Evolutionary conservation across 1,140 invertebrate genomes (phyloP).

Genomic region (Proales similis): DNA sequence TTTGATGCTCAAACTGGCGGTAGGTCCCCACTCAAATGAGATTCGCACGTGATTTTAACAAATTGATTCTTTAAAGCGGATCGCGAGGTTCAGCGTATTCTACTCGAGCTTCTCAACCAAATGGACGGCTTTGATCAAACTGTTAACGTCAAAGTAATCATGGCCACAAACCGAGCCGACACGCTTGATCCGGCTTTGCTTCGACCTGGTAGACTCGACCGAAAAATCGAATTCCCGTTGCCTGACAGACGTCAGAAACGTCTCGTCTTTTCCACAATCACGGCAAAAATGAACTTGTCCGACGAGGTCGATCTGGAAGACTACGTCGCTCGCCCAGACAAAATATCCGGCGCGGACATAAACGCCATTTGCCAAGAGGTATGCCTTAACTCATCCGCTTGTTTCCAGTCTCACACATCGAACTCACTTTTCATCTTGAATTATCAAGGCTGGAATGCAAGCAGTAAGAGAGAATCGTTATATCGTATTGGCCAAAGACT

Average conservation of each 20-base stretch:
- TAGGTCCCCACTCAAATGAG: constrained; percentile 42
- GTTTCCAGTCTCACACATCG: neutral
- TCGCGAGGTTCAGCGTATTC: constrained; percentile 94
- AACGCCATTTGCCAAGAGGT: constrained; percentile 99
- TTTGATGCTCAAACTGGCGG: constrained; percentile 96
- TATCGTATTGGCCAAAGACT: constrained; percentile 95
- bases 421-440: neutral
- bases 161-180: constrained; percentile 98
- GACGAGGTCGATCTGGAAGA: constrained; percentile 99
- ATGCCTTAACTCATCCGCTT: constrained; percentile 44
- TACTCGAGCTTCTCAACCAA: constrained; percentile 93
- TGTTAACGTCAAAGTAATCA: constrained; percentile 98
- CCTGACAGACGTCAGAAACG: constrained; percentile 96
- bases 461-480: constrained; percentile 97
- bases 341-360: constrained; percentile 96
- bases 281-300: constrained; percentile 96
- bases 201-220: constrained; percentile 88
- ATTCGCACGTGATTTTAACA: constrained; percentile 40
- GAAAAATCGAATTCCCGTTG: constrained; percentile 97
- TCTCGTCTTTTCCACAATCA: constrained; percentile 94
- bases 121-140: constrained; percentile 99
- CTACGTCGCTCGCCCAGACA: constrained; percentile 93
- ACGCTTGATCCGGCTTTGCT: constrained; percentile 94
- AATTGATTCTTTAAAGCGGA: too few species aligned
- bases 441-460: constrained; percentile 70